Evolutionary conservation across 2,888 invertebrate genomes (phyloP).

Genomic region (Siphlonurus alternatus): DNA sequence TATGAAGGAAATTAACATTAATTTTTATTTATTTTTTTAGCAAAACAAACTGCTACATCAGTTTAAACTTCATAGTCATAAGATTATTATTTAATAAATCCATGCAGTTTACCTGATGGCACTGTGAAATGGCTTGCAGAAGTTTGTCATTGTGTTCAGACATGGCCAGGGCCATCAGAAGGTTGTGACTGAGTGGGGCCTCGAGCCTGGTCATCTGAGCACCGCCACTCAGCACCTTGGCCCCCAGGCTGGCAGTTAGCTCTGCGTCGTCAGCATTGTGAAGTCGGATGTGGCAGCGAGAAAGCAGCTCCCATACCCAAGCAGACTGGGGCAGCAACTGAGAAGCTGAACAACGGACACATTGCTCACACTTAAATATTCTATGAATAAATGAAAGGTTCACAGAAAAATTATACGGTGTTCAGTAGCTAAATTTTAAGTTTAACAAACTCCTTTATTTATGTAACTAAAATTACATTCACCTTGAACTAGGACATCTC

Average conservation of each 20-base stretch:
- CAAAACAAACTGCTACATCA: no score
- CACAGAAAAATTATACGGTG: background rate
- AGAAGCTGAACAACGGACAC: background rate
- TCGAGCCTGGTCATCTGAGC: no score
- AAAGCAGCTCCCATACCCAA: slow-evolving; percentile 8
- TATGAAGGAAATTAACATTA: no score
- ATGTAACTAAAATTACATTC: background rate
- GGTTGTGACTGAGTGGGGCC: background rate
- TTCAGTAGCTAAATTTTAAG: background rate
- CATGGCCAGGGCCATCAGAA: slow-evolving; percentile 26
- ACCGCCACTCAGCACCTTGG: background rate
- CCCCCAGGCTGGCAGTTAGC: background rate
- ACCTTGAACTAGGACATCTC: slow-evolving; percentile 30
- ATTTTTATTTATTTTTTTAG: no score
- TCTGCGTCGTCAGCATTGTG: background rate
- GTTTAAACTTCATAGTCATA: no score
- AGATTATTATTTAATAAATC: no score
- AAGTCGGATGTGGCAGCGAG: slow-evolving; percentile 19
- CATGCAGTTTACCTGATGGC: slow-evolving; percentile 26
- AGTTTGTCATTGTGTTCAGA: slow-evolving; percentile 33
- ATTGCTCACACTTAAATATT: background rate
- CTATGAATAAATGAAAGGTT: background rate
- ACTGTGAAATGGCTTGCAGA: slow-evolving; percentile 29
- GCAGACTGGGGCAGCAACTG: background rate
- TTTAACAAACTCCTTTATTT: background rate